These are phyloP conservation scores for Gorsachius magnificus DNA, from an alignment of 2,797 vertebrate species.

Conservation along the genomic window DNA sequence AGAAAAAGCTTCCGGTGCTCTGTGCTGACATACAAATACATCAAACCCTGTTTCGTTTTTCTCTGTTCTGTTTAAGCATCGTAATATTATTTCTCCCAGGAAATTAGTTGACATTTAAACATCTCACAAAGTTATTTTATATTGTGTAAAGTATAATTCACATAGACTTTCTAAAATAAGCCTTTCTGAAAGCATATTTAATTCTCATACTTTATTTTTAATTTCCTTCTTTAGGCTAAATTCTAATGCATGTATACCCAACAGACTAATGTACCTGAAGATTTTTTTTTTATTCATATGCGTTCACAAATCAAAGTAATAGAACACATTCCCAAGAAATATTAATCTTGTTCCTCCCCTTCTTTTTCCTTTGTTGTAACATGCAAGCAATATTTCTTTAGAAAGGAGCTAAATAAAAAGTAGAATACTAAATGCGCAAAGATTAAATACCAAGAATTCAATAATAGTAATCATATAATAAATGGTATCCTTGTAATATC, in stretches of 20 bases:
- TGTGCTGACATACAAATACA: background rate
- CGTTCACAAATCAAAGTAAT: constrained; percentile 29
- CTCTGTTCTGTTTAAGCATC: background rate
- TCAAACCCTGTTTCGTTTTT: background rate
- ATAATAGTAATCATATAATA: constrained; percentile 27
- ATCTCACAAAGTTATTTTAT: background rate
- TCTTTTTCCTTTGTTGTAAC: background rate
- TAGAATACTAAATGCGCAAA: background rate
- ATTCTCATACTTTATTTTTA: background rate
- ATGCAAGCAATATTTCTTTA: background rate
- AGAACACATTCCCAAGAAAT: background rate
- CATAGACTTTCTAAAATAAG: background rate
- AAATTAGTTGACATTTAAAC: background rate
- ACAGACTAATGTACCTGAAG: background rate
- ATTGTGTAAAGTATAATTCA: background rate
- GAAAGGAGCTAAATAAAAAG: constrained; percentile 16
- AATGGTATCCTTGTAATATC: background rate
- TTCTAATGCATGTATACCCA: background rate
- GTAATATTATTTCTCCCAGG: background rate
- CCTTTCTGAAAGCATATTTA: background rate
- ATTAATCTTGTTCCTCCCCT: background rate
- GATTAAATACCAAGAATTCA: constrained; percentile 25
- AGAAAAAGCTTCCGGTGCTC: background rate
- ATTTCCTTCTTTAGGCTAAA: constrained; percentile 11
- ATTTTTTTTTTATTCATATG: background rate